phyloP scores from a whole-genome alignment of 2,113 vertebrate species.

The Corynorhinus townsendii region DNA sequence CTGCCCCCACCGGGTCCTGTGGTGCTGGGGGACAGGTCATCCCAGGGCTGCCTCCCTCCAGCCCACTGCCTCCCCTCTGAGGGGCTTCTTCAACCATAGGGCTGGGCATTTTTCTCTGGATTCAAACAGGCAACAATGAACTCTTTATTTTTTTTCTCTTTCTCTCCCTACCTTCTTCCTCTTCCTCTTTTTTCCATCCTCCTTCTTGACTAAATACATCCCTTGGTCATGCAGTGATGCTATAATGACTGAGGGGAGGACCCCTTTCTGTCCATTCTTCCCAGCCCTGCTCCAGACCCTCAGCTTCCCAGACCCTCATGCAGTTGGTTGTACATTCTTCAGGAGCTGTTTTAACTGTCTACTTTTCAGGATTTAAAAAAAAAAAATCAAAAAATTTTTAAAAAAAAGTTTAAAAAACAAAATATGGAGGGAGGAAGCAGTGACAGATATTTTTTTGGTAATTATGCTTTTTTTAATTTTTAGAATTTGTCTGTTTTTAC shows the following conservation, averaged over 20 bases:
- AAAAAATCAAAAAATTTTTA: constrained; percentile 42
- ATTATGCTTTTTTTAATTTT: constrained; percentile 74
- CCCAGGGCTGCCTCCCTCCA: constrained; percentile 62
- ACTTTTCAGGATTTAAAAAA: constrained; percentile 68
- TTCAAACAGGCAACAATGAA: constrained; percentile 63
- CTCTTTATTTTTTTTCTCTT: constrained; percentile 60
- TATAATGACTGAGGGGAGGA: constrained; percentile 2
- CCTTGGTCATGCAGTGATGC: constrained; percentile 4
- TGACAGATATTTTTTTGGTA: constrained; percentile 70
- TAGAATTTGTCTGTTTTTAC: constrained; percentile 79
- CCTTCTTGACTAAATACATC: constrained; percentile 48
- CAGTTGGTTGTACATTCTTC: constrained; percentile 73
- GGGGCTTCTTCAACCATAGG: constrained; percentile 43
- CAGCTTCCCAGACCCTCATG: constrained; percentile 59
- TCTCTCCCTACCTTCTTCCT: neutral
- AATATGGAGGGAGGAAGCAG: constrained; percentile 65
- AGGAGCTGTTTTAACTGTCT: constrained; percentile 76
- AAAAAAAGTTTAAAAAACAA: constrained; percentile 51
- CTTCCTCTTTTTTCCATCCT: neutral
- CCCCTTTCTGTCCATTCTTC: neutral
- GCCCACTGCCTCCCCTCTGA: constrained; percentile 32
- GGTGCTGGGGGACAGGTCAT: constrained; percentile 56
- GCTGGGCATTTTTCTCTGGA: constrained; percentile 64
- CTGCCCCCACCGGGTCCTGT: constrained; percentile 21
- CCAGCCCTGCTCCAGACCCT: constrained; percentile 19